phyloP scores from a whole-genome alignment of 2,888 invertebrate species.

The Pherbina coryleti region DNA sequence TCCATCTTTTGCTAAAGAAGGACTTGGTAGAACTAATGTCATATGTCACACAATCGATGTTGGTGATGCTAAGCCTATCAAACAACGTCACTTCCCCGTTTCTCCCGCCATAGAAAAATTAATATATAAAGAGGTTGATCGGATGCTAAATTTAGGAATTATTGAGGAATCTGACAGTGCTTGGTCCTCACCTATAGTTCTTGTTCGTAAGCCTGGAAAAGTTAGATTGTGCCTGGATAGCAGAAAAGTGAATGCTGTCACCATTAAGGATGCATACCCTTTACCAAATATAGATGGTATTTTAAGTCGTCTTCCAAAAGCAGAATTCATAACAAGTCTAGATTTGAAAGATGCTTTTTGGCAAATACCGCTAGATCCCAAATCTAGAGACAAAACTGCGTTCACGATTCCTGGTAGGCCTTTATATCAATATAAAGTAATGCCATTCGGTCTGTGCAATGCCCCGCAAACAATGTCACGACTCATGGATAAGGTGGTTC shows the following conservation, averaged over 20 bases:
- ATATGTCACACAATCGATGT: no score
- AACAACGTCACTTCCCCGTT: slow-evolving; percentile 9
- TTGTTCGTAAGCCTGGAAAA: no score
- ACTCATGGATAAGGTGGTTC: no score
- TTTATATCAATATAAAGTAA: neutral
- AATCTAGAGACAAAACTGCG: neutral
- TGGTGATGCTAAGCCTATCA: no score
- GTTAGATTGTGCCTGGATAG: no score
- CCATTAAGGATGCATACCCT: neutral
- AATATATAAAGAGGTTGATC: slow-evolving; percentile 53
- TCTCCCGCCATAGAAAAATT: slow-evolving; percentile 37
- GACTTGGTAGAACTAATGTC: no score
- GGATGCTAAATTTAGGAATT: slow-evolving; percentile 52
- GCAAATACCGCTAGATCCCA: neutral
- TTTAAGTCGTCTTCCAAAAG: neutral
- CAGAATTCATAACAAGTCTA: neutral
- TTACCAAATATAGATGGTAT: neutral
- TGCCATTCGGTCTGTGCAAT: slow-evolving; percentile 8
- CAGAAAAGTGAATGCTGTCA: neutral
- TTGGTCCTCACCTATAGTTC: no score
- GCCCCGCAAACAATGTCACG: no score
- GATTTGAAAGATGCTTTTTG: slow-evolving; percentile 4
- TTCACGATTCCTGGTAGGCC: neutral
- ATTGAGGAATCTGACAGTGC: no score
- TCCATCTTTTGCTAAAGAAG: no score